phyloP scores from a whole-genome alignment of 53 echinoderm and acorn worm genomes.

The Antedon mediterranea region DNA sequence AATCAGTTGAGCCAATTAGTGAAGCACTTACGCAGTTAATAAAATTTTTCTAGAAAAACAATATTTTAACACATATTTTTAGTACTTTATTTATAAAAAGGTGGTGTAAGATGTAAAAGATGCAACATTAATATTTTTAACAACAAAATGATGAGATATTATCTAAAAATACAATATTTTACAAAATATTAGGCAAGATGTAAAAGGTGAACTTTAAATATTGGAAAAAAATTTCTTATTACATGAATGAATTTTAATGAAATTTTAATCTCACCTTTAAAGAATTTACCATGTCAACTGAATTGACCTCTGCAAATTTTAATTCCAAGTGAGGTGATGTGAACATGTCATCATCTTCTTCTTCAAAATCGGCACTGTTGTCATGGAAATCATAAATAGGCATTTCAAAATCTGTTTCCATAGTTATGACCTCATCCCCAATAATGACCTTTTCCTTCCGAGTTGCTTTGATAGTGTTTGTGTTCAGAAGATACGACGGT shows the following conservation, averaged over 20 bases:
- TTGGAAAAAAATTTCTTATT: too few species aligned
- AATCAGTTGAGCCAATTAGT: slow-evolving; percentile 51
- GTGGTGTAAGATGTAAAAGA: too few species aligned
- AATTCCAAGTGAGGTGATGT: not conserved
- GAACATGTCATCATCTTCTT: not conserved
- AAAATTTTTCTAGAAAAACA: slow-evolving; percentile 51
- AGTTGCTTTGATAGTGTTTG: not conserved
- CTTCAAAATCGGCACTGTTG: not conserved
- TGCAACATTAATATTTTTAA: too few species aligned
- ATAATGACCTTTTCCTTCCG: not conserved
- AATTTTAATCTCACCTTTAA: not conserved
- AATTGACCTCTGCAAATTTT: not conserved
- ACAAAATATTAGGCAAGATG: too few species aligned
- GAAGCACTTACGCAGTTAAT: slow-evolving; percentile 91
- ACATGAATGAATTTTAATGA: too few species aligned
- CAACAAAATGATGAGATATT: too few species aligned
- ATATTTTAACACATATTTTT: not conserved
- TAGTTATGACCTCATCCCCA: not conserved
- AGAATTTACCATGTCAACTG: not conserved
- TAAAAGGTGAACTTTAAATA: too few species aligned
- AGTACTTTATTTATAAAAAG: too few species aligned
- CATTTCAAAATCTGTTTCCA: slow-evolving; percentile 20
- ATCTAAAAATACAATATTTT: too few species aligned
- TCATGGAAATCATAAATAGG: slow-evolving; percentile 27
- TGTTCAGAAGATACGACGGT: not conserved